phyloP scores from a whole-genome alignment of 64 coral and sea anemone genomes.

The Actinia tenebrosa region DNA sequence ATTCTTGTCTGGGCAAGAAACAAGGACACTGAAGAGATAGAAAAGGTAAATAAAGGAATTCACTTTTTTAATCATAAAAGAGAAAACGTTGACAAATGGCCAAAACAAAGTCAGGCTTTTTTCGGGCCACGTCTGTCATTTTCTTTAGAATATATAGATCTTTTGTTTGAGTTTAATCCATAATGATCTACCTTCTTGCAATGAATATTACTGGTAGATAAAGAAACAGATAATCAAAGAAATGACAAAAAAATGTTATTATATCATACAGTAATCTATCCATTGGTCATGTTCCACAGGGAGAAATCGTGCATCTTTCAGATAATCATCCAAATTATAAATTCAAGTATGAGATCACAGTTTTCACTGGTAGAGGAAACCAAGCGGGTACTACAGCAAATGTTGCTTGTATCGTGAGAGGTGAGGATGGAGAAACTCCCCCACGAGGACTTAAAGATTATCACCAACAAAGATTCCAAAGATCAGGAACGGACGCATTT shows the following conservation, averaged over 20 bases:
- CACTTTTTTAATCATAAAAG: neutral
- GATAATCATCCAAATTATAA: constrained; percentile 44
- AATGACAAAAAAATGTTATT: too few species aligned
- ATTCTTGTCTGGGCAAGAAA: constrained; percentile 68
- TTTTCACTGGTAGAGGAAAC: constrained; percentile 55
- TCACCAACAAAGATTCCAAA: constrained; percentile 46
- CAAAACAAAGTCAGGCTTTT: too few species aligned
- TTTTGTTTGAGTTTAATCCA: too few species aligned
- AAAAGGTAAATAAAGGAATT: constrained; percentile 46
- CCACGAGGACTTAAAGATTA: constrained; percentile 48
- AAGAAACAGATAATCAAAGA: too few species aligned
- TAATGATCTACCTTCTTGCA: too few species aligned
- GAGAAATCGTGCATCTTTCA: constrained; percentile 29
- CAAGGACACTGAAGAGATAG: constrained; percentile 41
- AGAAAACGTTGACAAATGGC: too few species aligned
- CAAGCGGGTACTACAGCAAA: constrained; percentile 57
- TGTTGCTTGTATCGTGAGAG: constrained; percentile 53
- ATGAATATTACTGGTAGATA: too few species aligned
- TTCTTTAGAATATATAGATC: too few species aligned
- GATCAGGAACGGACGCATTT: constrained; percentile 69
- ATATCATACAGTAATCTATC: neutral
- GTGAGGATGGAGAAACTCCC: constrained; percentile 46
- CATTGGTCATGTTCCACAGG: constrained; percentile 20
- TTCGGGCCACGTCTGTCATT: too few species aligned
- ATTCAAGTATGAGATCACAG: constrained; percentile 65